phyloP scores from a whole-genome alignment of 2,113 vertebrate species.

The Caloenas nicobarica region DNA sequence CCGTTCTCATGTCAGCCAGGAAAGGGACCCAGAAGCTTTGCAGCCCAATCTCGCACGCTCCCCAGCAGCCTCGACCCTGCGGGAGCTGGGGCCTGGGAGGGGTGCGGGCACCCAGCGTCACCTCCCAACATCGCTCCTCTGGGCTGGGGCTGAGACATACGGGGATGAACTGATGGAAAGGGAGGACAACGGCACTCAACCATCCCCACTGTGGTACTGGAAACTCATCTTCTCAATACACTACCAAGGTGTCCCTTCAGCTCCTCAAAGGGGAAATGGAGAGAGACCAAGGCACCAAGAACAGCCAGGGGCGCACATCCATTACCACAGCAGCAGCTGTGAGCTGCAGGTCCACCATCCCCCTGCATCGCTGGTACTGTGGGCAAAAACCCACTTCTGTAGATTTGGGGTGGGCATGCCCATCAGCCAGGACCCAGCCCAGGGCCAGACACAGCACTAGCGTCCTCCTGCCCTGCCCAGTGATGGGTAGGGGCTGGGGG shows the following conservation, averaged over 20 bases:
- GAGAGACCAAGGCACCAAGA: background rate
- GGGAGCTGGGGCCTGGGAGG: background rate
- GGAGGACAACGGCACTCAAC: background rate
- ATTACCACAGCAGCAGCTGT: background rate
- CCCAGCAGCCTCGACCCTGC: background rate
- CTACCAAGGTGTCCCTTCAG: background rate
- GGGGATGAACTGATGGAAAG: background rate
- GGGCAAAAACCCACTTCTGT: background rate
- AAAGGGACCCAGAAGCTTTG: background rate
- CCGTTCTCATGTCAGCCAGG: background rate
- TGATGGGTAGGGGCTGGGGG: background rate
- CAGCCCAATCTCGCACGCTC: fast-evolving
- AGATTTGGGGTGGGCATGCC: background rate
- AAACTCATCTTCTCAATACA: background rate
- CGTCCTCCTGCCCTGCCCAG: background rate
- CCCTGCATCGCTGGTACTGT: background rate
- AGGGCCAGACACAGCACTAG: background rate
- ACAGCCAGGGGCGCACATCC: background rate
- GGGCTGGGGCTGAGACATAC: background rate
- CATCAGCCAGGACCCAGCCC: background rate
- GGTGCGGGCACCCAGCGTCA: background rate
- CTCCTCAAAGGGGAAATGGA: background rate
- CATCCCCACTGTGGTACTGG: background rate
- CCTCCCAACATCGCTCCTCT: background rate
- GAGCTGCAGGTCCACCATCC: background rate